Conservation (phyloP, 2,797 vertebrate genomes). For the Pseudomugil gertrudae region DNA sequence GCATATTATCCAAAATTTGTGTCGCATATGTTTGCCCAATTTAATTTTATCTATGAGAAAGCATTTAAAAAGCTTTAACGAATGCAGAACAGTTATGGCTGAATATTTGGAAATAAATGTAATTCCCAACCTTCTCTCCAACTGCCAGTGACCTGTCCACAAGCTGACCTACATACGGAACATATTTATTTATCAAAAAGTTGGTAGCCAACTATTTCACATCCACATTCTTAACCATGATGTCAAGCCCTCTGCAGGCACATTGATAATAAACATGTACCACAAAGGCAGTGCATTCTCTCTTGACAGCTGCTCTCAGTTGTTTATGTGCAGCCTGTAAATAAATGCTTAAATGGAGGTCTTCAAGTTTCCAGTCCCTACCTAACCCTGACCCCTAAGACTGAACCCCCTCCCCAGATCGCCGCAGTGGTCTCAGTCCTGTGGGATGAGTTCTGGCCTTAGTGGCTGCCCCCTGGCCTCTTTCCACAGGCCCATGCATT, state of each 20-base stretch:
- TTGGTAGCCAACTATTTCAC: slow-evolving; percentile 64
- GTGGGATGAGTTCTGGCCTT: slow-evolving; percentile 52
- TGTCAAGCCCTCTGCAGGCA: slow-evolving; percentile 63
- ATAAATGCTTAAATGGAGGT: slow-evolving; percentile 70
- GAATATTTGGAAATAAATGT: slow-evolving; percentile 45
- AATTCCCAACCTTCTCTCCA: slow-evolving; percentile 35
- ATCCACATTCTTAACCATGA: slow-evolving; percentile 66
- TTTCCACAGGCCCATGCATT: slow-evolving; percentile 30
- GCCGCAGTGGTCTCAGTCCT: slow-evolving; percentile 40
- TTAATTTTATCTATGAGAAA: neutral
- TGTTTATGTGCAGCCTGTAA: slow-evolving; percentile 70
- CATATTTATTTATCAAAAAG: slow-evolving; percentile 64
- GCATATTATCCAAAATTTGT: neutral
- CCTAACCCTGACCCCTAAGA: slow-evolving; percentile 62
- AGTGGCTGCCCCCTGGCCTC: slow-evolving; percentile 60
- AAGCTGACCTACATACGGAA: slow-evolving; percentile 54
- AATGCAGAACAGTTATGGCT: slow-evolving; percentile 33
- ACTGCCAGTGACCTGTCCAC: slow-evolving; percentile 54
- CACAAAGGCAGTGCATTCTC: slow-evolving; percentile 53
- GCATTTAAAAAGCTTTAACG: neutral
- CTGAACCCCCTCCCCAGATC: slow-evolving; percentile 57
- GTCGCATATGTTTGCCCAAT: neutral
- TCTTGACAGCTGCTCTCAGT: slow-evolving; percentile 68
- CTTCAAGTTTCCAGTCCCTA: slow-evolving; percentile 63
- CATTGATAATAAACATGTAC: slow-evolving; percentile 74